Percentiles rank a stretch among this genome's conserved stretches.
These are phyloP conservation scores for Hydrozoanthus gracilis DNA, from an alignment of 92 coral and sea anemone genomes.

Conservation along the genomic window DNA sequence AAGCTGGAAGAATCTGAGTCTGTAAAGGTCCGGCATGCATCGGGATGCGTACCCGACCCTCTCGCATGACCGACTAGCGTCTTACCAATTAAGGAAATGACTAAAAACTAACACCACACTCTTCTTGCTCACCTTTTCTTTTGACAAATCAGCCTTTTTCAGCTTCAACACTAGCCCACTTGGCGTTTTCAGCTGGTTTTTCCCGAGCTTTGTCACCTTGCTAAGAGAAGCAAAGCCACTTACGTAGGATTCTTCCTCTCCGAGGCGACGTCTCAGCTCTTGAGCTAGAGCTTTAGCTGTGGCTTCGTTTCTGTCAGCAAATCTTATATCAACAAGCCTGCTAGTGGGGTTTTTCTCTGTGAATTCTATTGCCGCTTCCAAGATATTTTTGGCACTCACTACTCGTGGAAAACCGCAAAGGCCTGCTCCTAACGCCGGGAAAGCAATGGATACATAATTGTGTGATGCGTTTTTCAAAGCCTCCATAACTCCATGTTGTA, in stretches of 20 bases:
- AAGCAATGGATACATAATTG: slow-evolving; percentile 59
- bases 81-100: no score
- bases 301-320: slow-evolving; percentile 58
- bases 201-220: background rate
- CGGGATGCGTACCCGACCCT: no score
- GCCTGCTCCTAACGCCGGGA: slow-evolving; percentile 85
- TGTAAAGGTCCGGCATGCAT: no score
- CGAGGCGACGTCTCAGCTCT: slow-evolving; percentile 52
- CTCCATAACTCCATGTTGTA: slow-evolving; percentile 47
- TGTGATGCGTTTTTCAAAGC: slow-evolving; percentile 59
- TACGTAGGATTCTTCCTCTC: slow-evolving; percentile 36
- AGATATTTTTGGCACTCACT: slow-evolving; percentile 67
- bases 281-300: slow-evolving; percentile 54
- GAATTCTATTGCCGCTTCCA: slow-evolving; percentile 54
- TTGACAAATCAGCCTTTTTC: background rate
- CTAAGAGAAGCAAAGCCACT: background rate
- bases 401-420: slow-evolving; percentile 64
- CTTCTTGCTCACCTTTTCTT: background rate
- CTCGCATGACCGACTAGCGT: no score
- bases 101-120: no score
- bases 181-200: background rate
- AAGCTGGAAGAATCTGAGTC: no score
- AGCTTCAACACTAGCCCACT: background rate
- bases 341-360: slow-evolving; percentile 40
- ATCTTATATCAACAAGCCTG: slow-evolving; percentile 60